Conservation (phyloP, 2,888 invertebrate genomes). For the Nymphalis c-album region DNA sequence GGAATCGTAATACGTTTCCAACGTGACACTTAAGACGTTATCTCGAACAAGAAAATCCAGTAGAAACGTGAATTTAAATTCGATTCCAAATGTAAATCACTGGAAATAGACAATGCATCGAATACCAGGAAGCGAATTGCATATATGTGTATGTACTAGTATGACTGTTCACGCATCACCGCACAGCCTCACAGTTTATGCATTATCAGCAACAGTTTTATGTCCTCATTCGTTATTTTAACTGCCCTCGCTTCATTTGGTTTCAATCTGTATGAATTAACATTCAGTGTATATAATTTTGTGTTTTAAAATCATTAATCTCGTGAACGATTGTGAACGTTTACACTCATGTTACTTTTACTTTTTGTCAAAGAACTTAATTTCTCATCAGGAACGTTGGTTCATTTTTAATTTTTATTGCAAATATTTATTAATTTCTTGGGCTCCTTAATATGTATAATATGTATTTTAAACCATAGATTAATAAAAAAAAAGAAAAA, state of each 20-base stretch:
- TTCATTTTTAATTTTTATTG: too few relatives aligned
- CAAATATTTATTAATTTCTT: too few relatives aligned
- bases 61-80: slow-evolving; percentile 1
- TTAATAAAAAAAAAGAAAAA: too few relatives aligned
- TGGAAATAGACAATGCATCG: slow-evolving; percentile 8
- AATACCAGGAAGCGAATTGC: not conserved
- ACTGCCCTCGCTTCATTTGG: slow-evolving; percentile 35
- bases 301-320: not conserved
- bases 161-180: slow-evolving; percentile 21
- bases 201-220: slow-evolving; percentile 34
- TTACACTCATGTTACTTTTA: too few relatives aligned
- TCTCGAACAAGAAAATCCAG: slow-evolving; percentile 4
- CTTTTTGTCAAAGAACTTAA: too few relatives aligned
- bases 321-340: too few relatives aligned
- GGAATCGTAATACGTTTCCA: not conserved
- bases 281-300: not conserved
- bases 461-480: too few relatives aligned
- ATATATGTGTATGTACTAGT: slow-evolving; percentile 9
- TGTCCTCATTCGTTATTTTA: slow-evolving; percentile 32
- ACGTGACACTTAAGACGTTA: not conserved
- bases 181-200: slow-evolving; percentile 15
- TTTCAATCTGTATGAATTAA: slow-evolving; percentile 33
- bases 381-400: too few relatives aligned
- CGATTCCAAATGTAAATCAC: slow-evolving; percentile 10
- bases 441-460: too few relatives aligned